Conservation (phyloP, 1,140 invertebrate species). For the Magallana gigas region DNA sequence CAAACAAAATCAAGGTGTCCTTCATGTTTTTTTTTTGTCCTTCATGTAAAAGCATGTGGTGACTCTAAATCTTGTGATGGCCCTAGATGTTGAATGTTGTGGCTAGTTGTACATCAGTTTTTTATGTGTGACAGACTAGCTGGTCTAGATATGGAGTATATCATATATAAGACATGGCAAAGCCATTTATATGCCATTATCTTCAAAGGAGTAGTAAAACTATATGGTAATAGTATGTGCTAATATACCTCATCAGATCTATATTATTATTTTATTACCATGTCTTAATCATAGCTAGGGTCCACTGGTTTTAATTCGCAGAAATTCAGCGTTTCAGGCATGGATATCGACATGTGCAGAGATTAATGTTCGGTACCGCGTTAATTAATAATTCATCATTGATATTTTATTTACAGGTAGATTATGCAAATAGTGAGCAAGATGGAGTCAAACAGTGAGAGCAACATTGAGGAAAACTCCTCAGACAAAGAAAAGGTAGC, state of each 20-base stretch:
- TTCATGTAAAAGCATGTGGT: neutral
- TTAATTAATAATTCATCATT: neutral
- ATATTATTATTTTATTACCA: conserved; percentile 21
- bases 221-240: conserved; percentile 5
- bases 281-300: neutral
- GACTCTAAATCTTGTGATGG: conserved; percentile 7
- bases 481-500: neutral
- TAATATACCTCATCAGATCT: neutral
- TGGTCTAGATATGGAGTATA: neutral
- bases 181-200: conserved; percentile 11
- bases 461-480: neutral
- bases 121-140: neutral
- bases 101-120: conserved; percentile 1
- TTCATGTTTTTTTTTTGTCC: too few relatives aligned
- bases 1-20: too few relatives aligned
- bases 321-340: too few relatives aligned
- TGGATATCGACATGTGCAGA: too few relatives aligned
- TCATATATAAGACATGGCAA: neutral
- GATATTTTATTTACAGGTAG: conserved; percentile 12
- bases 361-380: too few relatives aligned
- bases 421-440: conserved; percentile 18
- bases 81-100: conserved; percentile 7
- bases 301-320: neutral
- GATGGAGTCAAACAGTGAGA: conserved; percentile 11
- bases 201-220: conserved; percentile 20